phyloP scores from a whole-genome alignment of 2,888 invertebrate genomes.

The Andrena minutula region DNA sequence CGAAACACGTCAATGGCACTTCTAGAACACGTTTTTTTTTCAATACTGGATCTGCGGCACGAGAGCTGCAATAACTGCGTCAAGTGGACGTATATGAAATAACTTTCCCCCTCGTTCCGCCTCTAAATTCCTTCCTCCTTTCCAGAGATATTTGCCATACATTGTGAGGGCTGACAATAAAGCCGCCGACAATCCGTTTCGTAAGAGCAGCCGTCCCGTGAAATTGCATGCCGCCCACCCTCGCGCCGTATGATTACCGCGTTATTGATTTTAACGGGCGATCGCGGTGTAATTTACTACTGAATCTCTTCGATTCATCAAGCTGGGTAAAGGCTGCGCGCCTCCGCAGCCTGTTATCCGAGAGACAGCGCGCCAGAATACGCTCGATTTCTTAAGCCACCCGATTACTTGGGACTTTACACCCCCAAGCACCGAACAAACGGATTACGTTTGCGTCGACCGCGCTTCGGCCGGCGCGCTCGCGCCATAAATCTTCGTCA shows the following conservation, averaged over 20 bases:
- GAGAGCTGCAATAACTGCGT: neutral
- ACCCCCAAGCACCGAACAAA: neutral
- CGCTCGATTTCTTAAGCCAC: too few relatives aligned
- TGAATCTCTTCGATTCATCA: constrained; percentile 11
- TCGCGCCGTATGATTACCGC: constrained; percentile 18
- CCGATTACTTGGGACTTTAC: neutral
- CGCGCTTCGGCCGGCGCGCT: neutral
- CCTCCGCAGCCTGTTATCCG: neutral
- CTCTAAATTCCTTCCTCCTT: neutral
- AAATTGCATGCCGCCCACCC: constrained; percentile 11
- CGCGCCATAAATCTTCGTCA: constrained; percentile 29
- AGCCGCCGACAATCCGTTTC: constrained; percentile 4
- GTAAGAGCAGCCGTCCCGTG: neutral
- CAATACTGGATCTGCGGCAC: neutral
- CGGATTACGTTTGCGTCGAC: constrained; percentile 4
- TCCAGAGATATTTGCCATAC: neutral
- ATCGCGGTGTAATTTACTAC: constrained; percentile 22
- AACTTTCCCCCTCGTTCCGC: neutral
- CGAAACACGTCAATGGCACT: too few relatives aligned
- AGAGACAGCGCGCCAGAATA: neutral
- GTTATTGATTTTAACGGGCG: constrained; percentile 44
- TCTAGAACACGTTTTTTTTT: neutral
- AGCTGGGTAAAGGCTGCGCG: neutral
- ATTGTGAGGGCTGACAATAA: neutral
- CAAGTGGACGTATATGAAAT: neutral